Base-by-base conservation (phyloP, 2,888 invertebrate genomes). In the Drosophila cyrtoloma region DNA sequence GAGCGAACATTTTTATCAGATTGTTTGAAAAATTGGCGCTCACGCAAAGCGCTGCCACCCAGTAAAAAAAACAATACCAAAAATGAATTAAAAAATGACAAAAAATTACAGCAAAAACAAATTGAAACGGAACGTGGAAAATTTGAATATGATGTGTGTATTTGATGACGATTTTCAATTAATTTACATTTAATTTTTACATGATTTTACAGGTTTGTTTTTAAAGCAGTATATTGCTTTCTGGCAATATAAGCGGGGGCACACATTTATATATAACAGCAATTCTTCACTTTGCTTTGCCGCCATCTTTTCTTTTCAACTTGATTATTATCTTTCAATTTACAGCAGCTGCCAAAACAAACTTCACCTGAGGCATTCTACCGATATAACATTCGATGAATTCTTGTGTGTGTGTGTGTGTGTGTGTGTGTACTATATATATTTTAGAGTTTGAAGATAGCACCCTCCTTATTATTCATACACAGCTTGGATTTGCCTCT, bases 271-370 rank as follows among this genome's bases (percentile, higher is more conserved):
- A 14, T 53, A 37, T 66, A 79, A 61, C 53, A 50, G 56, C 53
- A 77, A 65, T 71, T 69, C 44, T 22, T 37, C 35, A 14, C 42
- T 56, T 37, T 39, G 52, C 32, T 51, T 65, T 59, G 56, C 51
- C 62, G 63, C 61, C 66, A 71, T 68, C 57, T 81, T 77, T 73
- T 64, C 51, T 60, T 61, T 68, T 50, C 67, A 67, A 69, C 65
- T 73, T 63, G 70, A 81, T 82, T 86, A 88, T 86, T 86, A 88
- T 86, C 85, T 86, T 86, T 86, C 84, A 88, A 86, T 86, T 86
- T 86, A 80, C 66, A 77, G 73, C 85, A 88, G 82, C 84, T 86
- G 85, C 67, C 84, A 82, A 86, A 86, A 84, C 82, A 86, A 80
- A 74, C 72, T 71, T 50, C 61, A 77, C 79, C 79, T 66, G 26